Percentiles rank a stretch among this genome's conserved stretches.
These are phyloP conservation scores for Leptopilina myrica DNA, from an alignment of 2,888 invertebrate species.

Conservation along the genomic window DNA sequence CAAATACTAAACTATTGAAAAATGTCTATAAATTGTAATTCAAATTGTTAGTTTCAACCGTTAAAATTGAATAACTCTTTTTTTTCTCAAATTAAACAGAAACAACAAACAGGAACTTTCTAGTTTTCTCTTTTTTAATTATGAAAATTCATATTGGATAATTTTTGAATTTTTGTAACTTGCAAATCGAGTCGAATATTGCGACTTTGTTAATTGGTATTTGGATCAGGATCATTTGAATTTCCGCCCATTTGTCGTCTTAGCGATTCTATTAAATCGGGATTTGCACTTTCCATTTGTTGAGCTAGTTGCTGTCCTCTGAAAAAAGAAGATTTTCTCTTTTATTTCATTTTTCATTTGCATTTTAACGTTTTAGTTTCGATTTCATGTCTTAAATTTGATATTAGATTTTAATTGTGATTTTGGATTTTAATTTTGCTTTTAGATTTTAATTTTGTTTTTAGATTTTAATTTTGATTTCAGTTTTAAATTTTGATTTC, in stretches of 20 bases:
- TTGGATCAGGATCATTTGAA: slow-evolving; percentile 69
- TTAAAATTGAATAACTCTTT: neutral
- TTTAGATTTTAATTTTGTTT: too few relatives aligned
- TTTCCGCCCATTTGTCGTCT: slow-evolving; percentile 79
- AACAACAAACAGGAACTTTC: neutral
- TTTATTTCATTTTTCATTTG: too few relatives aligned
- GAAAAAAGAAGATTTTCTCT: slow-evolving; percentile 65
- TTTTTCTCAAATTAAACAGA: neutral
- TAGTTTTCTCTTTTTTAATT: neutral
- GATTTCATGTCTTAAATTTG: too few relatives aligned
- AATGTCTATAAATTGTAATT: neutral
- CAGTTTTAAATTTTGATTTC: neutral
- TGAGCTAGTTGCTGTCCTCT: slow-evolving; percentile 89
- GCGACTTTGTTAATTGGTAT: slow-evolving; percentile 64
- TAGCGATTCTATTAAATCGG: slow-evolving; percentile 88
- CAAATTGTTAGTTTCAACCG: neutral
- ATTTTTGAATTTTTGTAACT: neutral
- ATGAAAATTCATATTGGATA: slow-evolving; percentile 19
- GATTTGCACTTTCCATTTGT: slow-evolving; percentile 89
- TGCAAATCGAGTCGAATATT: neutral
- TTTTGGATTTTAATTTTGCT: too few relatives aligned
- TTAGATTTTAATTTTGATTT: too few relatives aligned
- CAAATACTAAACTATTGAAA: neutral
- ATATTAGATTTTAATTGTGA: too few relatives aligned
- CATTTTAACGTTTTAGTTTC: too few relatives aligned